These are phyloP conservation scores for Platysteira castanea DNA, from an alignment of 2,113 vertebrate species.

Conservation along the genomic window DNA sequence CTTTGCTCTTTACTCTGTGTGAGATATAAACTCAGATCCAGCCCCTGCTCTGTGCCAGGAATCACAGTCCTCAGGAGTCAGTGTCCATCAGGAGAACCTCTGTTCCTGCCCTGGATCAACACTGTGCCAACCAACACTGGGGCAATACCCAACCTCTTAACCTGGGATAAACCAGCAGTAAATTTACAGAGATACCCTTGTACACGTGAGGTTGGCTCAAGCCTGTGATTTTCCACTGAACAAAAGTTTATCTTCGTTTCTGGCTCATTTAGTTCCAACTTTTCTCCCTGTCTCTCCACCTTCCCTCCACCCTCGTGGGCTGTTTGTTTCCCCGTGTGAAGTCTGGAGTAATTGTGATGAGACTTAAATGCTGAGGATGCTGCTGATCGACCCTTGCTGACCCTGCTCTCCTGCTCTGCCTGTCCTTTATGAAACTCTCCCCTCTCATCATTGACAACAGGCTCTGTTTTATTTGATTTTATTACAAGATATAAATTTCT, in stretches of 20 bases:
- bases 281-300: not conserved
- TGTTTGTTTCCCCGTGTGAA: not conserved
- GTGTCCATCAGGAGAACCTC: not conserved
- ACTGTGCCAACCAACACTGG: not conserved
- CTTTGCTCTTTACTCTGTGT: not conserved
- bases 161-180: not conserved
- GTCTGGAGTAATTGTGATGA: not conserved
- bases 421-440: not conserved
- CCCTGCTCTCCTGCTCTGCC: not conserved
- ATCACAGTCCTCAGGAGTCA: not conserved
- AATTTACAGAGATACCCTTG: not conserved
- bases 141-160: not conserved
- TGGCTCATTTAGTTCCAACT: not conserved
- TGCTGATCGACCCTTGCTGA: not conserved
- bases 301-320: not conserved
- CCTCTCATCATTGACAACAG: not conserved
- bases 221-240: not conserved
- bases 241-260: not conserved
- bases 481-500: slow-evolving; percentile 64
- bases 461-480: slow-evolving; percentile 50
- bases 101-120: not conserved
- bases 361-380: not conserved
- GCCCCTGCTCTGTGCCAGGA: not conserved
- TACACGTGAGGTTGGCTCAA: fast-evolving
- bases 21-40: not conserved